Evolutionary conservation across 1,140 invertebrate species (phyloP), one percentile per base, ranked within the genome.

Genomic region (Latrodectus geometricus): DNA sequence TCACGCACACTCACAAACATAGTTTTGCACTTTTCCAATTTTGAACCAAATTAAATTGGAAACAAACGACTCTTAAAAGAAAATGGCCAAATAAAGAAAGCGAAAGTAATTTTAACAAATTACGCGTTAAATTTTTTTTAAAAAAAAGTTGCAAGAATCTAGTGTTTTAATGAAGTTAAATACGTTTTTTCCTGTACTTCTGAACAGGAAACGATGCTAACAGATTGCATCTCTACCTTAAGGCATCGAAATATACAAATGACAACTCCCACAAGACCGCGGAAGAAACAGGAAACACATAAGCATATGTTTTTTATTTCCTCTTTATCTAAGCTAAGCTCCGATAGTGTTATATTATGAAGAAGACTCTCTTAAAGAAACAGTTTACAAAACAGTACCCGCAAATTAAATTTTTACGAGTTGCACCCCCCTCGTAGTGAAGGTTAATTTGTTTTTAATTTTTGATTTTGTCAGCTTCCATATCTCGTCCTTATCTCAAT

Each of bases 371-470:
- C 8, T 11, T 56, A 15, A 20, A 68, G 48, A 12, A 68, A 20
- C 48, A 54, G 77, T 49, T 35, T 48, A 68, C 77, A 79, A 79
- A 79, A 79, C n/a, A 73, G 23, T 50, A 23, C 12, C 21, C 21
- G 65, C 20, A 79, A 79, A 79, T 79, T 79, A 68, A 68, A 79
- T 79, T 79, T 79, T 79, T 79, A 79, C 61, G 77, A 79, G 77
- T 79, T 68, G 1, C n/a, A 49, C 35, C 77, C 65, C 61, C 21
- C 8, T 17, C 5, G 15, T 7, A 15, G 48, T 48, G 8, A 79
- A 68, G 21, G 61, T 68, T 79, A 79, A 79, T 79, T 79, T 79
- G 65, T 79, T 68, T 79, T 79, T 79, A 79, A 79, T 79, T 79
- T 79, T 79, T 79, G 77, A 79, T 79, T 79, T 79, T 79, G 77